phyloP scores from a whole-genome alignment of 2,888 invertebrate genomes.

The Drosophila lutescens region DNA sequence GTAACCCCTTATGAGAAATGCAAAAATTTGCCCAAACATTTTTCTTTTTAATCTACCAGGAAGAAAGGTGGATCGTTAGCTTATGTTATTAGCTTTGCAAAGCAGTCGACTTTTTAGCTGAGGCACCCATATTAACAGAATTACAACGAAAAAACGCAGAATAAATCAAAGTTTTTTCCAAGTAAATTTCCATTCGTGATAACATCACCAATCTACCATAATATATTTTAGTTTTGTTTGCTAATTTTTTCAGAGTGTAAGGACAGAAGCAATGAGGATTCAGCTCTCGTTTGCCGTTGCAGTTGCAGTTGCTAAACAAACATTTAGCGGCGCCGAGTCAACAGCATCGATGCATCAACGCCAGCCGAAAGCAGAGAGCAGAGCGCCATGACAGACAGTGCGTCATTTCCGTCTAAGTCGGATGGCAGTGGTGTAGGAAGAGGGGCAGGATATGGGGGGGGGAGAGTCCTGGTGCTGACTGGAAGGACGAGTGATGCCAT shows the following conservation, averaged over 20 bases:
- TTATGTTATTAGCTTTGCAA: too few species aligned
- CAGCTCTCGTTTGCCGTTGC: conserved; percentile 40
- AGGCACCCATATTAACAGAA: too few species aligned
- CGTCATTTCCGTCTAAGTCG: conserved; percentile 65
- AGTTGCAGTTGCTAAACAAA: conserved; percentile 77
- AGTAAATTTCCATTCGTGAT: too few species aligned
- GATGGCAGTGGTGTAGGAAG: conserved; percentile 4
- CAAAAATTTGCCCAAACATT: too few species aligned
- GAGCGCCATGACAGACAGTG: conserved; percentile 54
- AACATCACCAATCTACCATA: too few species aligned
- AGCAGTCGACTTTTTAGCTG: too few species aligned
- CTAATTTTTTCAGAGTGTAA: conserved; percentile 8
- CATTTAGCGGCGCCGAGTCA: conserved; percentile 74
- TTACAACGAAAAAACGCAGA: too few species aligned
- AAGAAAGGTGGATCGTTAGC: too few species aligned
- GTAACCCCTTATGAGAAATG: too few species aligned
- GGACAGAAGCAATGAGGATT: neutral
- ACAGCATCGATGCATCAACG: conserved; percentile 78
- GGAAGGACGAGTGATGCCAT: conserved; percentile 20
- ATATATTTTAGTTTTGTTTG: too few species aligned
- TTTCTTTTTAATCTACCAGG: too few species aligned
- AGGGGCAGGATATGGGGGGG: neutral
- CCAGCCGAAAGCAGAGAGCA: conserved; percentile 47
- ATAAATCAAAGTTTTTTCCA: too few species aligned
- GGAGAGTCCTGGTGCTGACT: neutral